Evolutionary conservation across 1,140 invertebrate species (phyloP).

Genomic region (Drosophila persimilis): DNA sequence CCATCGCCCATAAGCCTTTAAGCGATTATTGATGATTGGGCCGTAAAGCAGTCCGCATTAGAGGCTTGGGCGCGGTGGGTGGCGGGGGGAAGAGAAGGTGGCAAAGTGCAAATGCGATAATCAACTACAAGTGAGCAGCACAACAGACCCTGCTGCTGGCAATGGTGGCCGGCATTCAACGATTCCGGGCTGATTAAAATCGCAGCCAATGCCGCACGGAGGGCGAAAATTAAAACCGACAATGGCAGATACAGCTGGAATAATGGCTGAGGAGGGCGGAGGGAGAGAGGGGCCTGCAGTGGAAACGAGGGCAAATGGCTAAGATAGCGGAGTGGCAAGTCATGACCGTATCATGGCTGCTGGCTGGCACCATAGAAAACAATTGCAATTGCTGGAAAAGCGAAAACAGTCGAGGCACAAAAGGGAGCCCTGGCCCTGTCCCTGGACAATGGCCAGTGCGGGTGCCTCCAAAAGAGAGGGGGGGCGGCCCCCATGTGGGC

Average conservation of each 20-base stretch:
- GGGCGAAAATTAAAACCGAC: conserved; percentile 60
- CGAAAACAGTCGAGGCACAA: background rate
- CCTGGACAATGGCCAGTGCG: conserved; percentile 44
- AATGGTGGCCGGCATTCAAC: conserved; percentile 47
- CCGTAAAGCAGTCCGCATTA: conserved; percentile 17
- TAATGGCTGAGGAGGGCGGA: background rate
- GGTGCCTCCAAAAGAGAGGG: conserved; percentile 2
- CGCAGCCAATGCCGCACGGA: conserved; percentile 44
- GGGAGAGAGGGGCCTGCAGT: no score
- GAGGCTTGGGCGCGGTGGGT: no score
- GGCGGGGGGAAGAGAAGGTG: background rate
- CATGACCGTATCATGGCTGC: conserved; percentile 67
- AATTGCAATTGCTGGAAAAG: conserved; percentile 58
- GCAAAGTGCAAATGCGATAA: conserved; percentile 42
- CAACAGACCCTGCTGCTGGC: conserved; percentile 6
- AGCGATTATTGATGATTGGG: conserved; percentile 30
- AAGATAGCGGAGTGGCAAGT: conserved; percentile 60
- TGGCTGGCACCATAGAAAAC: conserved; percentile 59
- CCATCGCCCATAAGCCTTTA: background rate
- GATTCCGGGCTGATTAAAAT: conserved; percentile 72
- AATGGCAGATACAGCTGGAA: background rate
- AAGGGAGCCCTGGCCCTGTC: background rate
- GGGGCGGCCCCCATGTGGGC: conserved; percentile 33
- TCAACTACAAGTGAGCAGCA: conserved; percentile 45
- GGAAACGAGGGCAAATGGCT: conserved; percentile 15